phyloP scores from a whole-genome alignment of 1,140 invertebrate genomes.

The Paramacrobiotus metropolitanus region DNA sequence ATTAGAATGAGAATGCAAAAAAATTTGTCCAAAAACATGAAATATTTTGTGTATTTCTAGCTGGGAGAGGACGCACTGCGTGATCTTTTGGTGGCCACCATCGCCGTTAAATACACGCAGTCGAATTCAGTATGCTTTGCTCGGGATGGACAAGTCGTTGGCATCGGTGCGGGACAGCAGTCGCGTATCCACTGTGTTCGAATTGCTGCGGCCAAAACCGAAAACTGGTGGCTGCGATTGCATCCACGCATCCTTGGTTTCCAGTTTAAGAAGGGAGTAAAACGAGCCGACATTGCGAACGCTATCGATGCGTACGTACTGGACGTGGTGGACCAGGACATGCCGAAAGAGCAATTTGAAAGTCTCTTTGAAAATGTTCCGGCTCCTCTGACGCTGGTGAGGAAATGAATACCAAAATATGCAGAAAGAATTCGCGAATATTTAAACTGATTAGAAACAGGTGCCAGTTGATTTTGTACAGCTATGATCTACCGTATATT shows the following conservation, averaged over 20 bases:
- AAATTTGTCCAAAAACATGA: too few relatives aligned
- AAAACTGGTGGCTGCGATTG: constrained; percentile 90
- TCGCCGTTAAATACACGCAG: constrained; percentile 91
- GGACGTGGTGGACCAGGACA: constrained; percentile 36
- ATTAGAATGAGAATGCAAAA: too few relatives aligned
- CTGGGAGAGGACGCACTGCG: constrained; percentile 48
- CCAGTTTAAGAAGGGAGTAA: constrained; percentile 67
- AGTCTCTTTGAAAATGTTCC: constrained; percentile 13
- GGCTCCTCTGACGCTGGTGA: not conserved
- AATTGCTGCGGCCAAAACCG: constrained; percentile 86
- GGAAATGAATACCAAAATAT: not conserved
- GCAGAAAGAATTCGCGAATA: too few relatives aligned
- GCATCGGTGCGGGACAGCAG: constrained; percentile 91
- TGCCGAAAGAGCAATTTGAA: constrained; percentile 5
- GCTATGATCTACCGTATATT: too few relatives aligned
- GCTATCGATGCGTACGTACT: constrained; percentile 85
- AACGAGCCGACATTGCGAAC: constrained; percentile 77
- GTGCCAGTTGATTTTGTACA: too few relatives aligned
- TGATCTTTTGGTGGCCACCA: constrained; percentile 82
- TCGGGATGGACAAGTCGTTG: constrained; percentile 70
- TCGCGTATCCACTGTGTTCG: constrained; percentile 90
- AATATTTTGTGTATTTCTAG: constrained; percentile 20
- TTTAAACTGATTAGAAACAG: too few relatives aligned
- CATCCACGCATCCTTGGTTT: constrained; percentile 62
- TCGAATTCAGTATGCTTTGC: constrained; percentile 89